Conservation (phyloP, 2,113 vertebrate genomes). For the Otocyon megalotis region DNA sequence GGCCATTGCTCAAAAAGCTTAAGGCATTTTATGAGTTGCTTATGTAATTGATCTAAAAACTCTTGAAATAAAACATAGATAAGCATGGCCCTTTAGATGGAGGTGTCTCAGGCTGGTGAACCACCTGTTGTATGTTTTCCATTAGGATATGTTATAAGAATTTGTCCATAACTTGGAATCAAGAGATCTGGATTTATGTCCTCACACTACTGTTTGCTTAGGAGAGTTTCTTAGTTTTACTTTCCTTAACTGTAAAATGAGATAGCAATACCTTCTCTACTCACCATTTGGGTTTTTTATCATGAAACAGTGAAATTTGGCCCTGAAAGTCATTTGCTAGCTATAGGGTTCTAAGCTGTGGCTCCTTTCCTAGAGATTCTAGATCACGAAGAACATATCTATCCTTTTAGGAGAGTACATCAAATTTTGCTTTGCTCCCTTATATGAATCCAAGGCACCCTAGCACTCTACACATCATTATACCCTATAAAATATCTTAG, state of each 20-base stretch:
- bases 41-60: neutral
- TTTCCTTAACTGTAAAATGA: slow-evolving; percentile 26
- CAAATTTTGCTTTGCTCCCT: neutral
- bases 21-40: neutral
- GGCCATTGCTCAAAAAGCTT: neutral
- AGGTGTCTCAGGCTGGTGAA: neutral
- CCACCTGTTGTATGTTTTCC: neutral
- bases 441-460: neutral
- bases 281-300: neutral
- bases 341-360: neutral
- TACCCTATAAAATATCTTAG: neutral
- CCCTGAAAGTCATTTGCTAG: neutral
- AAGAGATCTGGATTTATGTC: neutral
- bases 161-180: neutral
- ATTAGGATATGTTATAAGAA: neutral
- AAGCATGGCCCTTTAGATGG: neutral
- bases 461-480: neutral
- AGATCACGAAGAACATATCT: neutral
- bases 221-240: neutral
- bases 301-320: neutral
- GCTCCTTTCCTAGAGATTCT: neutral
- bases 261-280: neutral
- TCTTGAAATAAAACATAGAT: neutral
- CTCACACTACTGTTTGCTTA: neutral
- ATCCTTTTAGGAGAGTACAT: neutral